Evolutionary conservation across 2,888 invertebrate species (phyloP).

Genomic region (Lasioglossum villosulum): DNA sequence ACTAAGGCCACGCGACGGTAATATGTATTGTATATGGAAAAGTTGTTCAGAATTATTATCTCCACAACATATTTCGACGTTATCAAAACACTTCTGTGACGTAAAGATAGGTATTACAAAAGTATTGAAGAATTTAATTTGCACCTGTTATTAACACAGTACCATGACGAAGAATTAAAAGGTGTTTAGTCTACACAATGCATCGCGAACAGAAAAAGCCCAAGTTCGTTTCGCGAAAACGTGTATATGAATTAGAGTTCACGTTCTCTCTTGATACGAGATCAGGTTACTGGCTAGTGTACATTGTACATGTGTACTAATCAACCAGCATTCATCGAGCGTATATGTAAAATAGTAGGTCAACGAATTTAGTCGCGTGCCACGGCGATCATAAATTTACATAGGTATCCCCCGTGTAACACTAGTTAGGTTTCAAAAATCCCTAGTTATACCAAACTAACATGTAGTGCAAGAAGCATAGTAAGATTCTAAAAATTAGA

Average conservation of each 20-base stretch:
- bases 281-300: not conserved
- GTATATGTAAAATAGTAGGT: slow-evolving; percentile 56
- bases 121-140: not conserved
- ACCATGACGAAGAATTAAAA: not conserved
- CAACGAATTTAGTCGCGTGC: slow-evolving; percentile 63
- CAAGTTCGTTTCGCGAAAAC: not conserved
- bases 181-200: not conserved
- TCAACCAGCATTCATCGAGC: slow-evolving; percentile 1
- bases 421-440: not conserved
- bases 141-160: no score
- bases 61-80: no score
- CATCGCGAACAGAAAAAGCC: not conserved
- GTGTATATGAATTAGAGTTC: not conserved
- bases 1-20: no score
- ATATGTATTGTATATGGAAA: no score
- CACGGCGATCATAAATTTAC: slow-evolving; percentile 52
- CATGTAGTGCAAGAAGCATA: not conserved
- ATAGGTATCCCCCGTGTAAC: not conserved
- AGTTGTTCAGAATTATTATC: no score
- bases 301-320: not conserved
- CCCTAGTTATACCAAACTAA: not conserved
- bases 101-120: not conserved
- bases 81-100: no score
- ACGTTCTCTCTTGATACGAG: not conserved
- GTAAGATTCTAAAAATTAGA: not conserved